A percentile compares a stretch with the other conserved stretches of the same genome.
Evolutionary conservation across 2,888 invertebrate genomes (phyloP).

Genomic region (Anthophora plumipes): DNA sequence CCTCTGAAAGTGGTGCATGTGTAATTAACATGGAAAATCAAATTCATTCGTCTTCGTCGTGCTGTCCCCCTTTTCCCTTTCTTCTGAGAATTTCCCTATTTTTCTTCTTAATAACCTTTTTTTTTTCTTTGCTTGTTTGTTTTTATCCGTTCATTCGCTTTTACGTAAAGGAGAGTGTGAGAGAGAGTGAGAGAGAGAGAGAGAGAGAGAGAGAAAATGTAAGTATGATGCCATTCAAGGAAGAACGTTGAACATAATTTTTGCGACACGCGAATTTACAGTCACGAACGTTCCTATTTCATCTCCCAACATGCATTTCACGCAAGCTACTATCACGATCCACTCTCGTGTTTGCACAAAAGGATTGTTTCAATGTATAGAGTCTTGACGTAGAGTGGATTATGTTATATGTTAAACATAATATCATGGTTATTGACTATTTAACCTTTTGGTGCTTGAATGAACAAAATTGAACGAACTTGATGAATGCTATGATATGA

Average conservation of each 20-base stretch:
- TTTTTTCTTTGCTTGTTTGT: background rate
- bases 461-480: too few relatives aligned
- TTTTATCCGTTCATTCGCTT: background rate
- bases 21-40: constrained; percentile 56
- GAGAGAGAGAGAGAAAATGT: too few relatives aligned
- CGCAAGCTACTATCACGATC: background rate
- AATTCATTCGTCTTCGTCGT: constrained; percentile 38
- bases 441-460: too few relatives aligned
- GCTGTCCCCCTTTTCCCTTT: background rate
- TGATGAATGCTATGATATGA: too few relatives aligned
- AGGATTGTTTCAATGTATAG: too few relatives aligned
- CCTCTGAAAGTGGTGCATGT: constrained; percentile 6
- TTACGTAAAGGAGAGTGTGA: too few relatives aligned
- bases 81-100: too few relatives aligned
- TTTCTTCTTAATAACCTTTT: background rate
- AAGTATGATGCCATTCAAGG: background rate
- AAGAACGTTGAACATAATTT: background rate
- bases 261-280: background rate
- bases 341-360: background rate
- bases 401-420: background rate
- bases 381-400: background rate
- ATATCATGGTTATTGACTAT: background rate
- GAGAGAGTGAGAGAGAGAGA: too few relatives aligned
- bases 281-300: background rate
- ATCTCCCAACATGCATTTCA: background rate